Conservation (phyloP, 2,888 invertebrate species). For the Aspidiotus rigidus region DNA sequence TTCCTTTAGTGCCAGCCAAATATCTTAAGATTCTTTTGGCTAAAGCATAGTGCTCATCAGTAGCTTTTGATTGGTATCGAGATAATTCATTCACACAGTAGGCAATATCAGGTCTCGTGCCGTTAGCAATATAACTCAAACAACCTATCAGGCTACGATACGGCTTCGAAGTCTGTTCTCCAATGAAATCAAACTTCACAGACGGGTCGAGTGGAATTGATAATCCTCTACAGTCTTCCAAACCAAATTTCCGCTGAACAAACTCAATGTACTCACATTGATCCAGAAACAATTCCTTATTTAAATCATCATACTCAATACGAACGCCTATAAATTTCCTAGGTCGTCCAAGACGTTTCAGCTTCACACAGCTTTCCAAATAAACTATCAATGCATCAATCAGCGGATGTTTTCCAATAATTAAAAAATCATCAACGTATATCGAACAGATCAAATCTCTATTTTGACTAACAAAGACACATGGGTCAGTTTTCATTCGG, state of each 20-base stretch:
- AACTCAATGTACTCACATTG: not conserved
- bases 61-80: not conserved
- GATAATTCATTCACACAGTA: not conserved
- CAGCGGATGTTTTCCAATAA: not conserved
- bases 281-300: too few species aligned
- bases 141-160: not conserved
- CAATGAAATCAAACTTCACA: not conserved
- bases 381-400: too few species aligned
- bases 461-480: not conserved
- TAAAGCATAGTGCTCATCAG: not conserved
- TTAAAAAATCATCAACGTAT: not conserved
- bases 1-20: not conserved
- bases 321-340: too few species aligned
- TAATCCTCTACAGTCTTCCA: not conserved
- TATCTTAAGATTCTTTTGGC: not conserved
- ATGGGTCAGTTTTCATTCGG: not conserved
- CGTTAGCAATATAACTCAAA: conserved; percentile 6
- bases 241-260: not conserved
- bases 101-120: conserved; percentile 1
- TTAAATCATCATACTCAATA: too few species aligned
- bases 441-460: not conserved
- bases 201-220: not conserved
- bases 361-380: not conserved
- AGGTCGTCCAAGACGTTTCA: too few species aligned
- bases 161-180: not conserved